phyloP scores from a whole-genome alignment of 2,888 invertebrate genomes.

The Heliconius ismenius region DNA sequence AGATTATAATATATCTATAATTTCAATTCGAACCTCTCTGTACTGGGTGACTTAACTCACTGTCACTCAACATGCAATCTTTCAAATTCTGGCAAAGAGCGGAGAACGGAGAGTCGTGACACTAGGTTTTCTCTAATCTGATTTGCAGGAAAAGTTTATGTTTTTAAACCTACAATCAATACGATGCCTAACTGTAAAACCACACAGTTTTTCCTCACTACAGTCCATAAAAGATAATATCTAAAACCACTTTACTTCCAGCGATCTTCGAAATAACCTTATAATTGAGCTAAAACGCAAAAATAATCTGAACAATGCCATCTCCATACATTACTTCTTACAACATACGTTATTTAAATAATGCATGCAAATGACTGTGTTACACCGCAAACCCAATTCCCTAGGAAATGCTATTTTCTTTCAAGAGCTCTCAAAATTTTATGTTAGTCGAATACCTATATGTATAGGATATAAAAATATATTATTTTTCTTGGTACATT shows the following conservation, averaged over 20 bases:
- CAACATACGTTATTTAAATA: conserved; percentile 39
- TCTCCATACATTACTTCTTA: conserved; percentile 25
- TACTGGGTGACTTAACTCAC: no score
- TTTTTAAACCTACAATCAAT: neutral
- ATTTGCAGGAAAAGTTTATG: no score
- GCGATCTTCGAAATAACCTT: neutral
- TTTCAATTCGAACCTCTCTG: no score
- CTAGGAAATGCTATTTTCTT: conserved; percentile 36
- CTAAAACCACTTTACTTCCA: neutral
- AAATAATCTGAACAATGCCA: conserved; percentile 26
- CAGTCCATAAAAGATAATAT: conserved; percentile 10
- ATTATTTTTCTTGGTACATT: neutral
- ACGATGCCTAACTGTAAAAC: neutral
- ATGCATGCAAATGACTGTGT: conserved; percentile 39
- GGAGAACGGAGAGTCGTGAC: no score
- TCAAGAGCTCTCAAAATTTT: conserved; percentile 28
- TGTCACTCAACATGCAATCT: no score
- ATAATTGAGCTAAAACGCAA: conserved; percentile 34
- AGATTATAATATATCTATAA: no score
- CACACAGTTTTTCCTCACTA: neutral
- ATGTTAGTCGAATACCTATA: conserved; percentile 1
- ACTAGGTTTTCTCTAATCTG: no score
- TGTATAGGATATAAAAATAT: conserved; percentile 3
- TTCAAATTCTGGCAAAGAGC: no score
- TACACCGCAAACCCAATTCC: conserved; percentile 37